Conservation (phyloP, 2,113 vertebrate genomes). For the Sapajus apella region DNA sequence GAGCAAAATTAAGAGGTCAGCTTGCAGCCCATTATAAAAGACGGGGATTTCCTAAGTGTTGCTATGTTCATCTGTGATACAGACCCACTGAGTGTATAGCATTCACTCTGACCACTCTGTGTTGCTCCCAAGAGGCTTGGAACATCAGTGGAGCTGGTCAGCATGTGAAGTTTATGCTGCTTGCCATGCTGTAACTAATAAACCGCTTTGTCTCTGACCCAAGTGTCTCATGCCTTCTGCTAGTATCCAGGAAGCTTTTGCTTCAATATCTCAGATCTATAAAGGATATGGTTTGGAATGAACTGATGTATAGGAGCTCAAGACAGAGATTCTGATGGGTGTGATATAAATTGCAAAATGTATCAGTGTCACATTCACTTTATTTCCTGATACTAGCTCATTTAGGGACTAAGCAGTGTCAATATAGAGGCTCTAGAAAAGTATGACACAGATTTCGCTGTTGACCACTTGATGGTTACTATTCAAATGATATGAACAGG, state of each 20-base stretch:
- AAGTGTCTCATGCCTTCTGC: not conserved
- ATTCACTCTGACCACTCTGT: not conserved
- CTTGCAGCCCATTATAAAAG: not conserved
- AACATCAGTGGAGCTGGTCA: not conserved
- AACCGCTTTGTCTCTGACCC: not conserved
- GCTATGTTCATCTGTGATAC: not conserved
- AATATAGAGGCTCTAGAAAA: not conserved
- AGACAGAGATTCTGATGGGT: not conserved
- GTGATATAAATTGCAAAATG: not conserved
- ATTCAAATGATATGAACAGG: not conserved
- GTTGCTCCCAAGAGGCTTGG: not conserved
- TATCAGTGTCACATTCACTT: not conserved
- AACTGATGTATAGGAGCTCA: not conserved
- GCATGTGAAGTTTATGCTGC: not conserved
- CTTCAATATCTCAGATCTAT: not conserved
- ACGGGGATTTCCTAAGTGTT: not conserved
- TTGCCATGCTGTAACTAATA: not conserved
- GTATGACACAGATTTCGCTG: not conserved
- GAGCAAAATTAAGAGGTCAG: not conserved
- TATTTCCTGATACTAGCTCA: rapidly evolving
- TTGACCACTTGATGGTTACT: not conserved
- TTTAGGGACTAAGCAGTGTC: not conserved
- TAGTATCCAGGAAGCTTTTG: not conserved
- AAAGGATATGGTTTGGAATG: not conserved
- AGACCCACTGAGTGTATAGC: not conserved